Percentiles rank a stretch among this genome's conserved stretches.
Conservation (phyloP, 2,888 invertebrate species). For the Drosophila atripex region DNA sequence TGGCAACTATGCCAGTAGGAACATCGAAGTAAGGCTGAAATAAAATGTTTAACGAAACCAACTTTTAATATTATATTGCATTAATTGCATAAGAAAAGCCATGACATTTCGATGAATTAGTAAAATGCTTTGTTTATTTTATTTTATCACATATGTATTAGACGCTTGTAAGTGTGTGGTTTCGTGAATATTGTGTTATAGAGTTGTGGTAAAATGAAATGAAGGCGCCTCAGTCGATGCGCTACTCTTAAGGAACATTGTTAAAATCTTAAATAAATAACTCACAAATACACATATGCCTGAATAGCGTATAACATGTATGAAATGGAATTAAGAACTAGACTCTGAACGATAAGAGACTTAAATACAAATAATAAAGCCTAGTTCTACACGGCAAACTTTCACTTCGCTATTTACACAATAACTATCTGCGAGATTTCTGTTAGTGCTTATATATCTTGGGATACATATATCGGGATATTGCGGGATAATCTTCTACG, state of each 20-base stretch:
- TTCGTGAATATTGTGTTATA: slow-evolving; percentile 35
- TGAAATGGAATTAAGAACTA: slow-evolving; percentile 43
- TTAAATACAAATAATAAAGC: slow-evolving; percentile 47
- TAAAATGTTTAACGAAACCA: slow-evolving; percentile 13
- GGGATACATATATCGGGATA: slow-evolving; percentile 8
- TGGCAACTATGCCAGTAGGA: slow-evolving; percentile 55
- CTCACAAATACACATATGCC: slow-evolving; percentile 32
- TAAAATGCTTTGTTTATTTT: slow-evolving; percentile 43
- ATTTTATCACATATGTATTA: slow-evolving; percentile 52
- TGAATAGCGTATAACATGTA: slow-evolving; percentile 36
- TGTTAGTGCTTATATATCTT: slow-evolving; percentile 7
- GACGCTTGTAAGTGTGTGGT: slow-evolving; percentile 40
- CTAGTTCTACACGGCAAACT: slow-evolving; percentile 50
- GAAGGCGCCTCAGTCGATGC: slow-evolving; percentile 17
- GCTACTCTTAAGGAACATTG: slow-evolving; percentile 43
- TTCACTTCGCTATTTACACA: slow-evolving; percentile 34
- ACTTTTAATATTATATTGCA: neutral
- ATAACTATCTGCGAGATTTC: slow-evolving; percentile 6
- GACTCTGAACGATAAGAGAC: slow-evolving; percentile 54
- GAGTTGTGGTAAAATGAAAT: slow-evolving; percentile 45
- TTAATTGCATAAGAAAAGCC: slow-evolving; percentile 21
- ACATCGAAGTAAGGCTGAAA: slow-evolving; percentile 74
- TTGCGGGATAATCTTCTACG: neutral
- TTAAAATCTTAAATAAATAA: slow-evolving; percentile 39
- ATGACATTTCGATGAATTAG: slow-evolving; percentile 21